Percentiles rank a stretch among this genome's conserved stretches.
These are phyloP conservation scores for Marisa cornuarietis DNA, from an alignment of 1,140 invertebrate genomes.

Conservation along the genomic window DNA sequence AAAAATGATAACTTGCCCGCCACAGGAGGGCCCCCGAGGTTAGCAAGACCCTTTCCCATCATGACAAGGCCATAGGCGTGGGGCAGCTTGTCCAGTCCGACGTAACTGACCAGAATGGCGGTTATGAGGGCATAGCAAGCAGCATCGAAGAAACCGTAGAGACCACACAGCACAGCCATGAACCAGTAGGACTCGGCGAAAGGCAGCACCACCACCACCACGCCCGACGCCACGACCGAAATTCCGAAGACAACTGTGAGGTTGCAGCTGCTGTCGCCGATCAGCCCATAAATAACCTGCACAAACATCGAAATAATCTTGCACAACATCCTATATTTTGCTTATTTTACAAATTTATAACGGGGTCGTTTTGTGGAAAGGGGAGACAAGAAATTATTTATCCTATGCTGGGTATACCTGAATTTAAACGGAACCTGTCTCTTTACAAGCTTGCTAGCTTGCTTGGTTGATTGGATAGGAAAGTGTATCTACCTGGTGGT, in stretches of 20 bases:
- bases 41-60: slow-evolving; percentile 62
- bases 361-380: no score
- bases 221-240: slow-evolving; percentile 45
- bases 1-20: slow-evolving; percentile 49
- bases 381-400: no score
- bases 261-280: slow-evolving; percentile 76
- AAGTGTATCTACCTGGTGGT: no score
- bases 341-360: no score
- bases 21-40: slow-evolving; percentile 60
- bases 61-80: slow-evolving; percentile 64
- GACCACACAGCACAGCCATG: slow-evolving; percentile 41
- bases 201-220: slow-evolving; percentile 47
- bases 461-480: no score
- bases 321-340: no score
- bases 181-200: slow-evolving; percentile 41
- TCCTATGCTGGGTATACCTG: no score
- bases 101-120: slow-evolving; percentile 59
- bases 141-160: slow-evolving; percentile 58
- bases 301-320: slow-evolving; percentile 8
- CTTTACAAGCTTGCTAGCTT: no score
- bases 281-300: slow-evolving; percentile 86
- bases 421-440: no score
- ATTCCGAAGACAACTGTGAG: slow-evolving; percentile 54
- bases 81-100: slow-evolving; percentile 62
- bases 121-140: slow-evolving; percentile 63